Percentiles rank a stretch among this genome's conserved stretches.
Evolutionary conservation across 2,888 invertebrate species (phyloP).

Genomic region (Lasius platythorax): DNA sequence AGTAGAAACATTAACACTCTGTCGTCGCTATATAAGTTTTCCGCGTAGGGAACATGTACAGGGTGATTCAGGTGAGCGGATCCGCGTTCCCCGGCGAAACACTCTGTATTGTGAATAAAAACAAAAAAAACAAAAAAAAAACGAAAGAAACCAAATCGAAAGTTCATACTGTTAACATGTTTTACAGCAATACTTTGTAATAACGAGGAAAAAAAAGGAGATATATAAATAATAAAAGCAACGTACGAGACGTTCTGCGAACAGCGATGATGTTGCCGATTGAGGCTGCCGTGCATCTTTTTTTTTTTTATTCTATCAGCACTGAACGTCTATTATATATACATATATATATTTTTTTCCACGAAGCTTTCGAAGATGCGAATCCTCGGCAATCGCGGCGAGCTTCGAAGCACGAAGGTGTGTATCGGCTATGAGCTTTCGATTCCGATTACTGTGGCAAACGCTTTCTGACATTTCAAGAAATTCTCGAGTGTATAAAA

Average conservation of each 20-base stretch:
- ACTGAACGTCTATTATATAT: background rate
- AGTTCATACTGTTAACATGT: slow-evolving; percentile 44
- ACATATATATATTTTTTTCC: background rate
- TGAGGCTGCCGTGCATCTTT: background rate
- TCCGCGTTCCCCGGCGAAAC: background rate
- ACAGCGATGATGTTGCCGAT: background rate
- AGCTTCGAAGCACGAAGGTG: background rate
- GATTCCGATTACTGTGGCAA: slow-evolving; percentile 77
- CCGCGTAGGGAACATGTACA: slow-evolving; percentile 17
- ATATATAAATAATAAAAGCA: background rate
- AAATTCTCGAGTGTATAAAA: slow-evolving; percentile 72
- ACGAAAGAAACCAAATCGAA: slow-evolving; percentile 37
- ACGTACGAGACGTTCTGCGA: background rate
- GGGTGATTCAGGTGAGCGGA: slow-evolving; percentile 35
- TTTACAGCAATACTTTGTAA: slow-evolving; percentile 48
- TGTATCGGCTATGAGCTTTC: slow-evolving; percentile 69
- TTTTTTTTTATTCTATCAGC: slow-evolving; percentile 2
- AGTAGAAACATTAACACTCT: slow-evolving; percentile 44
- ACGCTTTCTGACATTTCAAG: slow-evolving; percentile 74
- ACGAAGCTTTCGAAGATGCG: background rate
- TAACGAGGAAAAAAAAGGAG: slow-evolving; percentile 1
- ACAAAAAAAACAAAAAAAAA: too few relatives aligned
- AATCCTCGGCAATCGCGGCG: background rate
- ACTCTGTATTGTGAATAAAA: slow-evolving; percentile 45
- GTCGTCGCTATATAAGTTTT: slow-evolving; percentile 35